Percentiles rank a stretch among this genome's conserved stretches.
phyloP scores from a whole-genome alignment of 2,113 vertebrate species.

The Urocolius indicus region DNA sequence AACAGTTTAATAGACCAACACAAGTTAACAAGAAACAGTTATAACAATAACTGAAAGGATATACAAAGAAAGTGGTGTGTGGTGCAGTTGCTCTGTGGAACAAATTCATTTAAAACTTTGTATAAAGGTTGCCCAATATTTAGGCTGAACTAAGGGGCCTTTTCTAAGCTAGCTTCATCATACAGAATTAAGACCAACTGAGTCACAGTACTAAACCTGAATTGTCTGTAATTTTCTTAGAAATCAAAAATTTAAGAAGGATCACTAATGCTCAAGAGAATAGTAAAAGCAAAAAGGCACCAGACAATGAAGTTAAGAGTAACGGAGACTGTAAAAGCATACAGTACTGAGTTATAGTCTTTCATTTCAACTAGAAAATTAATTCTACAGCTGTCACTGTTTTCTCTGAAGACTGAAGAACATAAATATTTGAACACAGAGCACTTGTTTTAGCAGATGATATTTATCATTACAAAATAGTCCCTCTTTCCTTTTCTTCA shows the following conservation, averaged over 20 bases:
- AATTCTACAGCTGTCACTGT: neutral
- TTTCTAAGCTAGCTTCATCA: neutral
- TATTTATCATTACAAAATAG: neutral
- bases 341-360: neutral
- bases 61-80: too few species aligned
- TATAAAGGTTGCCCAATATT: neutral
- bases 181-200: neutral
- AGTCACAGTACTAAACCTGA: neutral
- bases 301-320: neutral
- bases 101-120: neutral
- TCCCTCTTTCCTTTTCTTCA: neutral
- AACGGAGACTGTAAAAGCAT: neutral
- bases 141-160: neutral
- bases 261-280: neutral
- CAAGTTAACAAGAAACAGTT: too few species aligned
- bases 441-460: neutral
- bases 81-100: neutral
- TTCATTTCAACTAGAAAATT: neutral
- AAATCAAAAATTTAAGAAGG: neutral
- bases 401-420: neutral
- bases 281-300: neutral
- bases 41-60: too few species aligned
- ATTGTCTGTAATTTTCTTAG: neutral
- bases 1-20: too few species aligned
- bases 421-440: neutral